phyloP scores from a whole-genome alignment of 2,797 vertebrate species.

The Spinibarbus caldwelli region DNA sequence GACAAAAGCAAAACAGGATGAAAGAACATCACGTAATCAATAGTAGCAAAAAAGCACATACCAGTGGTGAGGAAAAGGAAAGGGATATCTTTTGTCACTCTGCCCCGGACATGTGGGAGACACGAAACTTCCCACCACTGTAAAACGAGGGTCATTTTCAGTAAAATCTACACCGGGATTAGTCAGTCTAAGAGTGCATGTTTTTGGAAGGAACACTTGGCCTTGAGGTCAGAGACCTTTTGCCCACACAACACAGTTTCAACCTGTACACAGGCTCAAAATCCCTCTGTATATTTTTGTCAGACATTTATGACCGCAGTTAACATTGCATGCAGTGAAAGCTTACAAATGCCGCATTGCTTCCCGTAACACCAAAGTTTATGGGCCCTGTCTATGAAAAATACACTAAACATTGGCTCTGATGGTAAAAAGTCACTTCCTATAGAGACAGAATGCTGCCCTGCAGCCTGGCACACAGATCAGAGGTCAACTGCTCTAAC shows the following conservation, averaged over 20 bases:
- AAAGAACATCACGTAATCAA: conserved; percentile 4
- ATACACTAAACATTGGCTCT: conserved; percentile 49
- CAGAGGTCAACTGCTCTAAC: conserved; percentile 59
- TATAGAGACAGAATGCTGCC: conserved; percentile 54
- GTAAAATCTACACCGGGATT: conserved; percentile 41
- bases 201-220: conserved; percentile 42
- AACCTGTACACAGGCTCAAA: conserved; percentile 28
- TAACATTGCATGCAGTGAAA: conserved; percentile 46
- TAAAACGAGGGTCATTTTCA: conserved; percentile 48
- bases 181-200: conserved; percentile 41
- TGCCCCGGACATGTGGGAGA: conserved; percentile 21
- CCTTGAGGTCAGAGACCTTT: conserved; percentile 50
- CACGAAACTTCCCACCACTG: conserved; percentile 38
- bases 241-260: conserved; percentile 43
- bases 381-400: conserved; percentile 47
- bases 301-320: conserved; percentile 47
- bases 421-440: conserved; percentile 58
- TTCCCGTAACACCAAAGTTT: conserved; percentile 55
- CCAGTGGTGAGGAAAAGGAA: conserved; percentile 25
- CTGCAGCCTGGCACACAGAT: conserved; percentile 53
- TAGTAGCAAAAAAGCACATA: conserved; percentile 22
- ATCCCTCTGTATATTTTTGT: conserved; percentile 49
- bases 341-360: conserved; percentile 38
- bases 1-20: conserved; percentile 9
- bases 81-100: conserved; percentile 26